phyloP scores from a whole-genome alignment of 1,140 invertebrate genomes.

The Tetragnatha versicolor region DNA sequence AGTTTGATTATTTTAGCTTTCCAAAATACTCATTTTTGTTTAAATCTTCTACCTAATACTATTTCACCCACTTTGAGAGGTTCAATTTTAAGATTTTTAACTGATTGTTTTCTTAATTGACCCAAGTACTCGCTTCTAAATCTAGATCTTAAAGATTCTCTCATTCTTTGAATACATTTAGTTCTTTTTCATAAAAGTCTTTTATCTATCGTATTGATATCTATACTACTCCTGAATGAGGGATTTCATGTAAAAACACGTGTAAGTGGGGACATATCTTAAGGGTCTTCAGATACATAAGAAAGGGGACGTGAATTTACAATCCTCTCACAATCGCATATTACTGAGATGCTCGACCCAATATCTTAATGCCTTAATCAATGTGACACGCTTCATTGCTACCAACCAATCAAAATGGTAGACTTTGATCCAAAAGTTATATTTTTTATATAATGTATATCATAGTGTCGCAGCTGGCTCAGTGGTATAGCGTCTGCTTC shows the following conservation, averaged over 20 bases:
- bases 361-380: too few relatives aligned
- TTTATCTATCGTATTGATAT: background rate
- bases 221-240: background rate
- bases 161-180: background rate
- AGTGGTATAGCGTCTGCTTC: too few relatives aligned
- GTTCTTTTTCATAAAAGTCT: background rate
- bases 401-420: too few relatives aligned
- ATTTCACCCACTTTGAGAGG: background rate
- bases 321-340: constrained; percentile 49
- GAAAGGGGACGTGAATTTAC: constrained; percentile 53
- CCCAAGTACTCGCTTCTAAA: background rate
- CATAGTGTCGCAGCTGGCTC: too few relatives aligned
- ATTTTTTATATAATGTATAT: too few relatives aligned
- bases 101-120: constrained; percentile 7
- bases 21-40: background rate
- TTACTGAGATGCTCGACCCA: background rate
- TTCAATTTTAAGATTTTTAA: background rate
- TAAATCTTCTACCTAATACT: background rate
- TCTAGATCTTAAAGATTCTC: background rate
- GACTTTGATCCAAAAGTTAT: too few relatives aligned
- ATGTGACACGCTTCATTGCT: too few relatives aligned
- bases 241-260: constrained; percentile 9
- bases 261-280: constrained; percentile 21
- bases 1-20: background rate
- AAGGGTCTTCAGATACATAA: constrained; percentile 44